phyloP scores from a whole-genome alignment of 2,797 vertebrate species.

The Phalanger gymnotis region DNA sequence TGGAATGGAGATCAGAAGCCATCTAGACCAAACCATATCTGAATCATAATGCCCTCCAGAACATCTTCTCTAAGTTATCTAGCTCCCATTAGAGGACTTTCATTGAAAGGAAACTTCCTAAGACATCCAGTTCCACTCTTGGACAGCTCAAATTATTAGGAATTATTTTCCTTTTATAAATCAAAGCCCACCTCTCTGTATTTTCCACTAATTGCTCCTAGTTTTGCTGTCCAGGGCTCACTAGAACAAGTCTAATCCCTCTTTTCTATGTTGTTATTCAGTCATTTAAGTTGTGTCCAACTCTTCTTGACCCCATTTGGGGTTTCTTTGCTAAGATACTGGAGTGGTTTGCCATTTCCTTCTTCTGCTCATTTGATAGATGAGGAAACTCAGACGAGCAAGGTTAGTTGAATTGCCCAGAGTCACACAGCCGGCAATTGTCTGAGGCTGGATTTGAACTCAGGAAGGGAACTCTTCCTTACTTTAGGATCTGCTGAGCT shows the following conservation, averaged over 20 bases:
- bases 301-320: neutral
- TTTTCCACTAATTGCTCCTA: too few species aligned
- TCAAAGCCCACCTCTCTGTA: neutral
- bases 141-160: neutral
- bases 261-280: neutral
- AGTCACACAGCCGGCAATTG: too few species aligned
- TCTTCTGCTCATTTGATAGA: neutral
- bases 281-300: neutral
- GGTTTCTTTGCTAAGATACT: neutral
- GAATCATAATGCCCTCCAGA: neutral
- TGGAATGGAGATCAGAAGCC: neutral
- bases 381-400: neutral
- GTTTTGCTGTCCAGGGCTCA: neutral
- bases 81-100: neutral
- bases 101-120: neutral
- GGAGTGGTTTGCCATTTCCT: neutral
- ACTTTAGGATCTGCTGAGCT: neutral
- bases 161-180: neutral
- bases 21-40: neutral
- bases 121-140: neutral
- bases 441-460: neutral
- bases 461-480: neutral
- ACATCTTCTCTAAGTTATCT: neutral
- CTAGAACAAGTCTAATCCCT: neutral
- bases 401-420: neutral